A percentile compares a stretch with the other conserved stretches of the same genome.
phyloP scores from a whole-genome alignment of 1,140 invertebrate species.

The Apis dorsata region DNA sequence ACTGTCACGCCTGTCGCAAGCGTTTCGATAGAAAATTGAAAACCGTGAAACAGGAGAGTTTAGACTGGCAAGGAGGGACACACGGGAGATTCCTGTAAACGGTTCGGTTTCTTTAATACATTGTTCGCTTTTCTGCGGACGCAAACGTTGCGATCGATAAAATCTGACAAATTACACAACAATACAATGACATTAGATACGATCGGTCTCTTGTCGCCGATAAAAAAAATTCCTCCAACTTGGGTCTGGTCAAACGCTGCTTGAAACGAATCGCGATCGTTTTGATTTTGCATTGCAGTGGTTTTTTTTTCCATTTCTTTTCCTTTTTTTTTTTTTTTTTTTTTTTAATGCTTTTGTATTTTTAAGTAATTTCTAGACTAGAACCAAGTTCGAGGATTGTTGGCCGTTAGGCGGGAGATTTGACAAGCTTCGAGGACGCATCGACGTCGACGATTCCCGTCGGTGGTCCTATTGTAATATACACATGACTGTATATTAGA shows the following conservation, averaged over 20 bases:
- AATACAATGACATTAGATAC: constrained; percentile 48
- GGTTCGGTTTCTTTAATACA: constrained; percentile 3
- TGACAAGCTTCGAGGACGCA: constrained; percentile 22
- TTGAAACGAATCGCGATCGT: not conserved
- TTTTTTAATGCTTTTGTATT: too few species aligned
- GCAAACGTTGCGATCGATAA: constrained; percentile 38
- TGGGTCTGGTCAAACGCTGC: not conserved
- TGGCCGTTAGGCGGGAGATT: not conserved
- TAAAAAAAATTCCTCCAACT: constrained; percentile 9
- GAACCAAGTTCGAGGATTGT: constrained; percentile 11
- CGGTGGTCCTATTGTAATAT: constrained; percentile 2
- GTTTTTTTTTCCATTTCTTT: not conserved
- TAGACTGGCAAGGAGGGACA: constrained; percentile 12
- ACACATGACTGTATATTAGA: constrained; percentile 19
- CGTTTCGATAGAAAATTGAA: constrained; percentile 59
- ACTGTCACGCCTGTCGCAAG: constrained; percentile 55
- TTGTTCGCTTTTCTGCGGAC: constrained; percentile 12
- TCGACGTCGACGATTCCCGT: constrained; percentile 24
- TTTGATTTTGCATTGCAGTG: not conserved
- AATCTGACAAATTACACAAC: constrained; percentile 54
- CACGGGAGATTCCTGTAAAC: constrained; percentile 15
- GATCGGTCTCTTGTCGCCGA: constrained; percentile 31
- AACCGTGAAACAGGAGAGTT: constrained; percentile 32
- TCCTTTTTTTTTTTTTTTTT: not conserved
- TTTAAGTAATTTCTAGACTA: not conserved